Evolutionary conservation across 2,113 vertebrate genomes (phyloP).

Genomic region (Sorex fumeus): DNA sequence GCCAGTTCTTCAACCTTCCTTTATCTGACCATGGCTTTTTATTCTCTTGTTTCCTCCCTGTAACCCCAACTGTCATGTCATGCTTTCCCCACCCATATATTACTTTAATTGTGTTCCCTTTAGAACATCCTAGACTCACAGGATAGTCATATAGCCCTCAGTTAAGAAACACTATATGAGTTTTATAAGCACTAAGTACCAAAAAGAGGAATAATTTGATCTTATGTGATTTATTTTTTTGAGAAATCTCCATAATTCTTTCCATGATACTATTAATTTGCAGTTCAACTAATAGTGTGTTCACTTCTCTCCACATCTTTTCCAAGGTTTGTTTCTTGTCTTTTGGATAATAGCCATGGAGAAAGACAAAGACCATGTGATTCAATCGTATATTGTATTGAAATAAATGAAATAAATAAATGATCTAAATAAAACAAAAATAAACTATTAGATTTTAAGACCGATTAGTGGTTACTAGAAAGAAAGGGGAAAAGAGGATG

Average conservation of each 20-base stretch:
- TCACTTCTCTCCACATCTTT: not conserved
- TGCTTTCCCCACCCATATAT: no score
- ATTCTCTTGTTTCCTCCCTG: no score
- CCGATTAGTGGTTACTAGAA: not conserved
- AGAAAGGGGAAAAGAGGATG: no score
- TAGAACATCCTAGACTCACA: no score
- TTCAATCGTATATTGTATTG: not conserved
- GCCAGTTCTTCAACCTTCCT: no score
- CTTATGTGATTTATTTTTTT: not conserved
- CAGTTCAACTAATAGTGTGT: not conserved
- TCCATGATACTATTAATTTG: not conserved
- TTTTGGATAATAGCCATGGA: not conserved
- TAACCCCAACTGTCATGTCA: no score
- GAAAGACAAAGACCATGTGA: not conserved
- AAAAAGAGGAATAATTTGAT: not conserved
- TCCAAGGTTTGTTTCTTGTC: not conserved
- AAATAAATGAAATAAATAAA: no score
- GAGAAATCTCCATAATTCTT: not conserved
- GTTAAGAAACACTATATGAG: no score
- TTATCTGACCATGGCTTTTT: no score
- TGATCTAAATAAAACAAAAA: not conserved
- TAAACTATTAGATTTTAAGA: not conserved
- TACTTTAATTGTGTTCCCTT: no score
- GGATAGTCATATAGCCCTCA: no score
- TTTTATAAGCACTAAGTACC: not conserved